Evolutionary conservation across 2,113 vertebrate genomes (phyloP).

Genomic region (Mustela nigripes): DNA sequence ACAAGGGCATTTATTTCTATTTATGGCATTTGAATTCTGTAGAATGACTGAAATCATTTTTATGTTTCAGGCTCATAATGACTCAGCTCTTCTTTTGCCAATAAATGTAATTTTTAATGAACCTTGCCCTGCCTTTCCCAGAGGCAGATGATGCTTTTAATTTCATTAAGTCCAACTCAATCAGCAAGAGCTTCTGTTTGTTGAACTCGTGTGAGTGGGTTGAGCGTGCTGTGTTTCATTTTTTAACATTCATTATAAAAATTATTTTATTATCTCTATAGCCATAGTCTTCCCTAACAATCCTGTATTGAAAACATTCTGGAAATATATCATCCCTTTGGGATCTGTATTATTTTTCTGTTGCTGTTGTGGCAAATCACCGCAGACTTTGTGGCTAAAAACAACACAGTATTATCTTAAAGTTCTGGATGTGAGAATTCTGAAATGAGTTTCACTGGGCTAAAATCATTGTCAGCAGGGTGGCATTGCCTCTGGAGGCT

Average conservation of each 20-base stretch:
- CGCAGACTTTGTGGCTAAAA: neutral
- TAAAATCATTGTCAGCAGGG: neutral
- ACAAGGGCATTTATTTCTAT: slow-evolving; percentile 15
- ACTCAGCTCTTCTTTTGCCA: slow-evolving; percentile 13
- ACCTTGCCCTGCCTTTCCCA: neutral
- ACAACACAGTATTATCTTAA: neutral
- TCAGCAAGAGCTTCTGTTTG: neutral
- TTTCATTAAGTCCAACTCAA: neutral
- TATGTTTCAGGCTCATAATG: neutral
- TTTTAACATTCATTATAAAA: neutral
- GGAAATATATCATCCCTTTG: neutral
- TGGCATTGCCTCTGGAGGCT: neutral
- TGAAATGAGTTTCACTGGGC: neutral
- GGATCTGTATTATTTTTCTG: neutral
- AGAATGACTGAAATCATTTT: slow-evolving; percentile 10
- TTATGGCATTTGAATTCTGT: neutral
- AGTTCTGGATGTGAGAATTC: neutral
- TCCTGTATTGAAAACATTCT: neutral
- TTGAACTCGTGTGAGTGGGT: neutral
- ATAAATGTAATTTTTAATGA: slow-evolving; percentile 14
- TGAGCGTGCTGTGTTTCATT: neutral
- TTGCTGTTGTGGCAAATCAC: neutral
- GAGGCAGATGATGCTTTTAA: slow-evolving; percentile 15
- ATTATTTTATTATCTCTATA: neutral
- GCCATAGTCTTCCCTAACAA: neutral